Percentiles rank a stretch among this genome's conserved stretches.
Conservation (phyloP, 2,113 vertebrate species). For the Catharus minimus region DNA sequence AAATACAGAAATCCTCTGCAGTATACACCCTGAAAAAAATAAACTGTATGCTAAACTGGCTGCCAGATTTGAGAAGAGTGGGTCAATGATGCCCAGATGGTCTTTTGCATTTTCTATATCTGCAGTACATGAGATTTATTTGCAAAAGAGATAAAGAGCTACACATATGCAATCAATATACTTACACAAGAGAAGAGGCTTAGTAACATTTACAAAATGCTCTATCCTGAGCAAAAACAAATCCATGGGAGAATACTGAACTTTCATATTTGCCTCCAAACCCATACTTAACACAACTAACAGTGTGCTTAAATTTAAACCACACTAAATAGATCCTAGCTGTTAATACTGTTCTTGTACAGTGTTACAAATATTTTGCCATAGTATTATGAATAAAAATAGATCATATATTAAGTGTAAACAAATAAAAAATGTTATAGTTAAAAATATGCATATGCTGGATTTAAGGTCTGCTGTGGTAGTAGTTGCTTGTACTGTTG, state of each 20-base stretch:
- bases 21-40: neutral
- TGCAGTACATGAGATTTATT: neutral
- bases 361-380: neutral
- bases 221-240: neutral
- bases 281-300: neutral
- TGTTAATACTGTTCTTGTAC: neutral
- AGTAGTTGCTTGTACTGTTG: neutral
- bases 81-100: neutral
- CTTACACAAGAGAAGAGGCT: neutral
- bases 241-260: neutral
- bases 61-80: neutral
- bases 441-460: neutral
- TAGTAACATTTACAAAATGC: slow-evolving; percentile 4
- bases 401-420: neutral
- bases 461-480: neutral
- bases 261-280: neutral
- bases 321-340: neutral
- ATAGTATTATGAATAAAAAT: neutral
- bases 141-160: slow-evolving; percentile 32
- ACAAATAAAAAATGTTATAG: neutral
- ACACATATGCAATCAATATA: neutral
- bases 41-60: neutral
- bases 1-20: neutral
- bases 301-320: neutral
- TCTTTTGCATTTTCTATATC: neutral